Conservation (phyloP, 2,888 invertebrate genomes). For the Lithophane semibrunnea region DNA sequence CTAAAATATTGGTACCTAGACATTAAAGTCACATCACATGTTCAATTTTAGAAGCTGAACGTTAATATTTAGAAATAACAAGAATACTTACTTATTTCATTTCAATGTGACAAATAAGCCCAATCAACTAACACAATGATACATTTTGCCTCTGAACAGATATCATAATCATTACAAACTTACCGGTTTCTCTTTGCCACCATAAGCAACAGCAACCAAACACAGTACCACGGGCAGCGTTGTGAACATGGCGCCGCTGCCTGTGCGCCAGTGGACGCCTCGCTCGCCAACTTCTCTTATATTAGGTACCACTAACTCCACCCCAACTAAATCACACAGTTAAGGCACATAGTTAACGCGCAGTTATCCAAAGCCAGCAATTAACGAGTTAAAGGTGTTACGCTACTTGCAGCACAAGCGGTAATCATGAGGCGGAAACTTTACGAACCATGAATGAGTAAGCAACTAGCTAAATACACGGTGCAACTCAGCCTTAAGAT, state of each 20-base stretch:
- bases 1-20: neutral
- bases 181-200: slow-evolving; percentile 83
- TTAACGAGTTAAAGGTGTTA: slow-evolving; percentile 78
- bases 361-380: slow-evolving; percentile 76
- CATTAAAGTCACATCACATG: neutral
- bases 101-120: neutral
- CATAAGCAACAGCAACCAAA: slow-evolving; percentile 72
- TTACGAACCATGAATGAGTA: slow-evolving; percentile 78
- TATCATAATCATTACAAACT: slow-evolving; percentile 57
- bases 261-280: slow-evolving; percentile 63
- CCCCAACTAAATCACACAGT: slow-evolving; percentile 68
- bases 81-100: neutral
- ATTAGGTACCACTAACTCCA: slow-evolving; percentile 45
- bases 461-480: slow-evolving; percentile 70
- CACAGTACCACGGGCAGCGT: slow-evolving; percentile 76
- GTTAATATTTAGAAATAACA: neutral
- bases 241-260: slow-evolving; percentile 80
- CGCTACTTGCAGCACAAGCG: slow-evolving; percentile 75
- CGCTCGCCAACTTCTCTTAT: slow-evolving; percentile 60
- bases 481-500: slow-evolving; percentile 57
- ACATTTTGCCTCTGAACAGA: neutral
- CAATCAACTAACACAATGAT: neutral
- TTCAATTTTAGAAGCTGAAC: neutral
- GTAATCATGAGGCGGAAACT: slow-evolving; percentile 82
- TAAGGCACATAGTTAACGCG: slow-evolving; percentile 63